These are phyloP conservation scores for Heteromurus nitidus DNA, from an alignment of 2,888 invertebrate species.

Conservation along the genomic window DNA sequence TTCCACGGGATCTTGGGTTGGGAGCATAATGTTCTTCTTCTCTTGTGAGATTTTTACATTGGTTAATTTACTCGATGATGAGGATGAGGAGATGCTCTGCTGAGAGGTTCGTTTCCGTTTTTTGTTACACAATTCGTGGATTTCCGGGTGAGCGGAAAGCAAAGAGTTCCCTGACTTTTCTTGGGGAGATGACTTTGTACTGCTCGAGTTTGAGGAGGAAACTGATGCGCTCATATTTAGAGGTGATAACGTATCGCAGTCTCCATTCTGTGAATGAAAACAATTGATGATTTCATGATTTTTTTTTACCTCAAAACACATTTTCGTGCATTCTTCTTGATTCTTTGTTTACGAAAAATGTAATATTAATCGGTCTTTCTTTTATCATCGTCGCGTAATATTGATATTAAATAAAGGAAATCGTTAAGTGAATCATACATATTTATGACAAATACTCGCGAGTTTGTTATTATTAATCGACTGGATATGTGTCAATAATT, in stretches of 20 bases:
- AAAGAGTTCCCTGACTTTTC: constrained; percentile 1
- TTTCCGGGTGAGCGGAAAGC: constrained; percentile 17
- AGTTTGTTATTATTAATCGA: no score
- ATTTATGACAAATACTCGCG: no score
- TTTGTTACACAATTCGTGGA: constrained; percentile 39
- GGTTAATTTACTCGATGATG: constrained; percentile 54
- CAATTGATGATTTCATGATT: neutral
- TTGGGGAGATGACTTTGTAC: constrained; percentile 14
- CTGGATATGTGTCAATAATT: no score
- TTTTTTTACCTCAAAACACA: no score
- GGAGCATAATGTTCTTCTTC: neutral
- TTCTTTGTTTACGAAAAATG: no score
- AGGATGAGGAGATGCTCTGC: constrained; percentile 22
- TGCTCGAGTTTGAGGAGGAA: neutral
- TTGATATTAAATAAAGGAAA: no score
- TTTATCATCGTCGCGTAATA: no score
- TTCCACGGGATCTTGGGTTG: neutral
- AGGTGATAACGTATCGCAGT: neutral
- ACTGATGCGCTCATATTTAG: neutral
- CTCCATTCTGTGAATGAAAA: neutral
- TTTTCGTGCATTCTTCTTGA: no score
- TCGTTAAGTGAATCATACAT: no score
- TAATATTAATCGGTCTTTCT: no score
- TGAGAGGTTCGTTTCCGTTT: constrained; percentile 54
- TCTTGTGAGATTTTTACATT: constrained; percentile 23